Evolutionary conservation across 2,113 vertebrate species (phyloP).

Genomic region (Dromiciops gliroides): DNA sequence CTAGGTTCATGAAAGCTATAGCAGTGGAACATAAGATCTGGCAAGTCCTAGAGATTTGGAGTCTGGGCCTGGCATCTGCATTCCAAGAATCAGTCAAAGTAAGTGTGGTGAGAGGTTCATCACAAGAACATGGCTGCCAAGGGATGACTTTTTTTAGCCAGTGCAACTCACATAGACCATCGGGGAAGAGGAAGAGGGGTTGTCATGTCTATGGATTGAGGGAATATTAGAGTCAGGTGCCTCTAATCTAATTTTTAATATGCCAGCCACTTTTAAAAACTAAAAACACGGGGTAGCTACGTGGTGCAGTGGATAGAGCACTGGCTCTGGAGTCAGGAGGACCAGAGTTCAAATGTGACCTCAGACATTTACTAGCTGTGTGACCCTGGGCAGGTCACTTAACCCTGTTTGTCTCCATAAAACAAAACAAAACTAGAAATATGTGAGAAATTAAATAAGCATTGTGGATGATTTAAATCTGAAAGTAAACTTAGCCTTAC

Average conservation of each 20-base stretch:
- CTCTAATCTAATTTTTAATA: not conserved
- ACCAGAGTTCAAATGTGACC: not conserved
- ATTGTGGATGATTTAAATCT: not conserved
- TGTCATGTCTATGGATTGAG: not conserved
- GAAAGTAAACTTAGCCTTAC: not conserved
- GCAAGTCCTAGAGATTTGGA: not conserved
- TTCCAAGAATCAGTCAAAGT: not conserved
- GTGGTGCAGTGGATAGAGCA: not conserved
- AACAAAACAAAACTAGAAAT: not conserved
- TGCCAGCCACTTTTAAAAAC: not conserved
- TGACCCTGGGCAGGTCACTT: not conserved
- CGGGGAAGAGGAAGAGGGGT: not conserved
- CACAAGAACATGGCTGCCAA: not conserved
- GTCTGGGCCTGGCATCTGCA: not conserved
- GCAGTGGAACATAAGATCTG: not conserved
- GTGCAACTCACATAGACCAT: not conserved
- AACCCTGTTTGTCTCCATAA: not conserved
- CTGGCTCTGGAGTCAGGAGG: not conserved
- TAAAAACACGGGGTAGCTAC: not conserved
- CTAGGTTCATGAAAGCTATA: not conserved
- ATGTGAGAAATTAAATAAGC: not conserved
- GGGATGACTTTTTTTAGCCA: not conserved
- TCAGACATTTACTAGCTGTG: not conserved
- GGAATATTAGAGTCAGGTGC: not conserved
- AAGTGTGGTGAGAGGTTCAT: not conserved